Percentiles rank a stretch among this genome's conserved stretches.
Conservation (phyloP, 2,888 invertebrate species). For the Lordiphosa andalusiaca region DNA sequence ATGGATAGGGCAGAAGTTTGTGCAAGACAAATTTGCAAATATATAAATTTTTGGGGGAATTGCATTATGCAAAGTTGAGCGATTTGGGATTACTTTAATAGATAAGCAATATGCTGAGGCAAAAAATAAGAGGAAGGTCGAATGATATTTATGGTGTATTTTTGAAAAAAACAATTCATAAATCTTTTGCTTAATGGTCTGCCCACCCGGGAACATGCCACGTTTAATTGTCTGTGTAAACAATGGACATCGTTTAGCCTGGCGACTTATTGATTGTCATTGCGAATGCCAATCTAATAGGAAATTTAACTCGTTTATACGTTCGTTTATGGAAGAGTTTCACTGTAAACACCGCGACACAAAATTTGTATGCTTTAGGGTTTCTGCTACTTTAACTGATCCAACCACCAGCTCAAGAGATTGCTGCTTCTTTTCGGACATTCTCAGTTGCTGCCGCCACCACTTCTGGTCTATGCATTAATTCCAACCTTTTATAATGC, state of each 20-base stretch:
- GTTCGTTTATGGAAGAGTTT: too few relatives aligned
- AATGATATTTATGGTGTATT: background rate
- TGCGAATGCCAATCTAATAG: too few relatives aligned
- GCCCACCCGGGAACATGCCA: too few relatives aligned
- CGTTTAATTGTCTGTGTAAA: too few relatives aligned
- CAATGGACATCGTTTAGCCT: too few relatives aligned
- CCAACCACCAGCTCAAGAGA: background rate
- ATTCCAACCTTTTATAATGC: slow-evolving; percentile 74
- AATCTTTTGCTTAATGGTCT: too few relatives aligned
- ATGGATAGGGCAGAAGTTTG: slow-evolving; percentile 18
- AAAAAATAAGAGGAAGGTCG: slow-evolving; percentile 10
- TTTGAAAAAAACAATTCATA: too few relatives aligned
- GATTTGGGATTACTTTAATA: slow-evolving; percentile 71
- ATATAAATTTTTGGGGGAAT: slow-evolving; percentile 42
- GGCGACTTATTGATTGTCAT: too few relatives aligned
- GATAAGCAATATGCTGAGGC: slow-evolving; percentile 65
- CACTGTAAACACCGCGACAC: too few relatives aligned
- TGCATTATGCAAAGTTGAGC: slow-evolving; percentile 68
- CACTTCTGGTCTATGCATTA: slow-evolving; percentile 54
- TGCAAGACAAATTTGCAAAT: slow-evolving; percentile 43
- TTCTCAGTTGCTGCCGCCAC: background rate
- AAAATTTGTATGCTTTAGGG: too few relatives aligned
- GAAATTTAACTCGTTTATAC: too few relatives aligned
- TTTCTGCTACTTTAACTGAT: too few relatives aligned
- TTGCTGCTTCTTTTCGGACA: slow-evolving; percentile 14